Evolutionary conservation across 2,113 vertebrate species (phyloP).

Genomic region (Lanius ludovicianus): DNA sequence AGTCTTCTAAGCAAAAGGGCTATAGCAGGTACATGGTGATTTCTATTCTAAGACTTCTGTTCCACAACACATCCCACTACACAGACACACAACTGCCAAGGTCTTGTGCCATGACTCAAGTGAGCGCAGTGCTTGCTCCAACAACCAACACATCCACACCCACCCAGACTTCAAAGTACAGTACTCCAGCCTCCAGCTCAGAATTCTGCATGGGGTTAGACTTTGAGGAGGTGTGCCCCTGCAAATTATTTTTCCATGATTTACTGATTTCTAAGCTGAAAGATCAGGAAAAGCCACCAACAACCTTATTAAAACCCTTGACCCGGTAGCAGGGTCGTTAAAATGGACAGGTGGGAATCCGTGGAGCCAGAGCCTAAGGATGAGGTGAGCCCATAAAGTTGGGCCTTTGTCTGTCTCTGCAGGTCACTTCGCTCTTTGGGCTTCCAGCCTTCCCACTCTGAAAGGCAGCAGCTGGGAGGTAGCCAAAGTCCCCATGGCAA

Average conservation of each 20-base stretch:
- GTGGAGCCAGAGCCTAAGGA: not conserved
- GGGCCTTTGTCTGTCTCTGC: not conserved
- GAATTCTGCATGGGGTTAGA: not conserved
- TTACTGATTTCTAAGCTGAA: not conserved
- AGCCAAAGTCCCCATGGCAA: not conserved
- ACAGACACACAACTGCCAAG: not conserved
- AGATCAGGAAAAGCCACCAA: not conserved
- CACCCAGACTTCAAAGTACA: not conserved
- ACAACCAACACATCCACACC: fast-evolving
- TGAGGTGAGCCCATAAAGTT: fast-evolving
- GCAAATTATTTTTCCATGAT: not conserved
- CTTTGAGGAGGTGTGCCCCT: not conserved
- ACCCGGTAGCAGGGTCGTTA: not conserved
- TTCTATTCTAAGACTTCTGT: not conserved
- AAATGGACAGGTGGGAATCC: fast-evolving
- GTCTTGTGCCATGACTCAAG: not conserved
- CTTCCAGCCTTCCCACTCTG: not conserved
- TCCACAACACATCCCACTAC: fast-evolving
- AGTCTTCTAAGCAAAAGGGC: not conserved
- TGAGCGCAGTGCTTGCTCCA: not conserved
- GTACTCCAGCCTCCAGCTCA: not conserved
- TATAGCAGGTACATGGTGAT: not conserved
- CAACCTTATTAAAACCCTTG: not conserved
- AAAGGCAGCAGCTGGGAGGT: not conserved
- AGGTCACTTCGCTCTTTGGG: not conserved